These are phyloP conservation scores for Trisateles emortualis DNA, from an alignment of 2,888 invertebrate species.

Conservation along the genomic window DNA sequence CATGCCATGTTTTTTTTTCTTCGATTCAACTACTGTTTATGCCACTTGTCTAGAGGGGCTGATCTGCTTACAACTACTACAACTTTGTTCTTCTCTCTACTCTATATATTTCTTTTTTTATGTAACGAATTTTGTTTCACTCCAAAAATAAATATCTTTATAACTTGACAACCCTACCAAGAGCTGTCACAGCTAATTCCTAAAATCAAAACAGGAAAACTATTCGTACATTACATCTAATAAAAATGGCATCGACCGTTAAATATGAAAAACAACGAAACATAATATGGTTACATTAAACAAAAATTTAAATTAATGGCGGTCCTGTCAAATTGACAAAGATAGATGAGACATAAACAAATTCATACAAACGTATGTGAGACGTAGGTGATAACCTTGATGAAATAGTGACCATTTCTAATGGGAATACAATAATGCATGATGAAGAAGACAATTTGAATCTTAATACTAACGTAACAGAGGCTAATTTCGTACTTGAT, in stretches of 20 bases:
- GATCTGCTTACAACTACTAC: too few species aligned
- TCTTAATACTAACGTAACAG: conserved; percentile 4
- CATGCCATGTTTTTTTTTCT: too few species aligned
- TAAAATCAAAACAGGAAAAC: conserved; percentile 1
- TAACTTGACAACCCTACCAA: conserved; percentile 15
- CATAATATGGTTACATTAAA: conserved; percentile 22
- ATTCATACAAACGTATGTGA: conserved; percentile 23
- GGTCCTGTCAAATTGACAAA: conserved; percentile 30
- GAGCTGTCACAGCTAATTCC: neutral
- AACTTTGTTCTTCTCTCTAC: too few species aligned
- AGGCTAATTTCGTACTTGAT: conserved; percentile 3
- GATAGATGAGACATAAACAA: conserved; percentile 36
- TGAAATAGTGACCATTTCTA: conserved; percentile 18
- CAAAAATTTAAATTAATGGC: conserved; percentile 38
- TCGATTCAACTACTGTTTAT: too few species aligned
- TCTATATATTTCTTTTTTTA: too few species aligned
- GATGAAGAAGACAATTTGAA: neutral
- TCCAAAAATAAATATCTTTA: neutral
- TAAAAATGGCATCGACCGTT: conserved; percentile 11
- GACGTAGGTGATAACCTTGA: conserved; percentile 26
- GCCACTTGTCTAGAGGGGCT: too few species aligned
- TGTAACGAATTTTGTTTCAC: too few species aligned
- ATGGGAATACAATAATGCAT: conserved; percentile 9
- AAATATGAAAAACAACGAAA: conserved; percentile 1
- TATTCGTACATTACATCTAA: conserved; percentile 1